phyloP scores from a whole-genome alignment of 1,140 invertebrate genomes.

The Leptestheria dahalacensis region DNA sequence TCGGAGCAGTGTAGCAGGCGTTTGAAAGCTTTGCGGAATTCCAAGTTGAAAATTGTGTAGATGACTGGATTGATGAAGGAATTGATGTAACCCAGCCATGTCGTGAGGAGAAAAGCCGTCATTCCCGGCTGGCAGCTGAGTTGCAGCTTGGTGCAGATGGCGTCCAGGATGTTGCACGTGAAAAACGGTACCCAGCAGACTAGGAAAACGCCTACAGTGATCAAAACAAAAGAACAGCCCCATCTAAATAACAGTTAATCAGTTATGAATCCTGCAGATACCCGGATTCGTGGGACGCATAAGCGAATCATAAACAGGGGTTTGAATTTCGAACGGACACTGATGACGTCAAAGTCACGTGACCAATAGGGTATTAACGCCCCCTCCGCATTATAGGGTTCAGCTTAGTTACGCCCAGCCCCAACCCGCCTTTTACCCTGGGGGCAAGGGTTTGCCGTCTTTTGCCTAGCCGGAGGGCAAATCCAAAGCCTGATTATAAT shows the following conservation, averaged over 20 bases:
- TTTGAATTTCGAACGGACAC: neutral
- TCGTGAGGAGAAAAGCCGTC: slow-evolving; percentile 81
- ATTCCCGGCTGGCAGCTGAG: slow-evolving; percentile 68
- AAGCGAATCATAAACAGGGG: neutral
- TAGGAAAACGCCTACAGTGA: slow-evolving; percentile 68
- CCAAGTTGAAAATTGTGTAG: slow-evolving; percentile 98
- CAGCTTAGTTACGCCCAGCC: too few relatives aligned
- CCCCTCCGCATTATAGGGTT: too few relatives aligned
- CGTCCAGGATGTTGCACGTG: slow-evolving; percentile 90
- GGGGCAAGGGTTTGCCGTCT: too few relatives aligned
- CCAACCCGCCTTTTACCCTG: too few relatives aligned
- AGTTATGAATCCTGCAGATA: neutral
- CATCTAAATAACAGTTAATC: neutral
- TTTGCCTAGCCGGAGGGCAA: too few relatives aligned
- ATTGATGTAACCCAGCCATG: slow-evolving; percentile 98
- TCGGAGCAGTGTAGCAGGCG: slow-evolving; percentile 11
- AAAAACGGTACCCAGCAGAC: slow-evolving; percentile 99
- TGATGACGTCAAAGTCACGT: too few relatives aligned
- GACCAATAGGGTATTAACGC: too few relatives aligned
- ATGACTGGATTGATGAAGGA: slow-evolving; percentile 68
- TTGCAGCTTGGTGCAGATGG: slow-evolving; percentile 76
- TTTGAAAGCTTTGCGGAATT: slow-evolving; percentile 97
- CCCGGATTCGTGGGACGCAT: neutral
- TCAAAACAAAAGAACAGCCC: slow-evolving; percentile 20
- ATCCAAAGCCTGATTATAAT: too few relatives aligned